These are phyloP conservation scores for Monodelphis domestica DNA, from an alignment of 2,797 vertebrate species.

Conservation along the genomic window DNA sequence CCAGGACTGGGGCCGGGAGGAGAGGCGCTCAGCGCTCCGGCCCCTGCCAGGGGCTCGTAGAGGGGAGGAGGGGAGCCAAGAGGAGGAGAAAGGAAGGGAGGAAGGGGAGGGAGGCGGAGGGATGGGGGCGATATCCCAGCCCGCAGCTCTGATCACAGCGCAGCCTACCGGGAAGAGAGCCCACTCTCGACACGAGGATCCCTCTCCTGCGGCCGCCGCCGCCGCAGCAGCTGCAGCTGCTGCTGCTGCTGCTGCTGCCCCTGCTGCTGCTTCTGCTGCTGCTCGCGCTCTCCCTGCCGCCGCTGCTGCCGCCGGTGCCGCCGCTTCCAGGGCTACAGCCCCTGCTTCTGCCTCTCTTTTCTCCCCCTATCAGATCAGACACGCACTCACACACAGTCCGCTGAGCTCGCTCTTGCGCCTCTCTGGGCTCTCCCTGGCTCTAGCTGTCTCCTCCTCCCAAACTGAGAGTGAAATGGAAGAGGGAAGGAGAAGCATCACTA, in stretches of 20 bases:
- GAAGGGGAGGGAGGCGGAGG: neutral
- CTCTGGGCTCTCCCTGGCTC: neutral
- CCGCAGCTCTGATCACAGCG: constrained; percentile 73
- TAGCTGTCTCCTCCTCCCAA: constrained; percentile 66
- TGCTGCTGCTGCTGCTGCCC: too few relatives aligned
- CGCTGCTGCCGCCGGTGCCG: neutral
- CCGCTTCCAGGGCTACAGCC: too few relatives aligned
- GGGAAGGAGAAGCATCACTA: constrained; percentile 36
- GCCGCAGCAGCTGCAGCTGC: constrained; percentile 38
- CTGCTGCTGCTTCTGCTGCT: neutral
- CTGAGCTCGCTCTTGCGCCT: constrained; percentile 8
- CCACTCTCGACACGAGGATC: constrained; percentile 5
- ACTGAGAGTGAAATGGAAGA: constrained; percentile 40
- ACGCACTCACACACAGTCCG: neutral
- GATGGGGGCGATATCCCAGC: constrained; percentile 13
- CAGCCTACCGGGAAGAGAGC: constrained; percentile 77
- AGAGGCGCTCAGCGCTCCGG: constrained; percentile 49
- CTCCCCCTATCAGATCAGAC: neutral
- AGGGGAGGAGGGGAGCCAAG: constrained; percentile 21
- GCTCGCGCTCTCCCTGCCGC: neutral
- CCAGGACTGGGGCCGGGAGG: constrained; percentile 31
- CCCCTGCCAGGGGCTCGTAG: constrained; percentile 56
- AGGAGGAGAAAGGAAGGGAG: constrained; percentile 22
- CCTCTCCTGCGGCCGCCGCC: constrained; percentile 44
- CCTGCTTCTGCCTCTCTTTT: neutral